Percentiles rank a stretch among this genome's conserved stretches.
Evolutionary conservation across 2,888 invertebrate species (phyloP).

Genomic region (Mylabris sibirica): DNA sequence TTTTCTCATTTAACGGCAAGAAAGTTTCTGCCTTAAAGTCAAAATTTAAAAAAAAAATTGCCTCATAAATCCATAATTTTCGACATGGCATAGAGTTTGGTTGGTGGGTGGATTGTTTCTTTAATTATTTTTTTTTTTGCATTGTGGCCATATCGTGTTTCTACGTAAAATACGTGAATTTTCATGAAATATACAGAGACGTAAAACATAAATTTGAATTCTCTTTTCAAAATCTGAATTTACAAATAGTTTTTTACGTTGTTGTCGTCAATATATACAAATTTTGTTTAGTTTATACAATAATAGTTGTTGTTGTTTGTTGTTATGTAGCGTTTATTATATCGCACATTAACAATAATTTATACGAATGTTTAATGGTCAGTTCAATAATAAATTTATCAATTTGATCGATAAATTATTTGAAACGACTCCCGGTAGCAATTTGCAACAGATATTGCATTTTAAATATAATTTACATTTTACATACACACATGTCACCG

Average conservation of each 20-base stretch:
- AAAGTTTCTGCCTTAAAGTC: not conserved
- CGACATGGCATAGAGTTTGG: not conserved
- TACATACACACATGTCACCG: not conserved
- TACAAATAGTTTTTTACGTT: not conserved
- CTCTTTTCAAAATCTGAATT: not conserved
- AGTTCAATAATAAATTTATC: constrained; percentile 26
- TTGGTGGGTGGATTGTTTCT: not conserved
- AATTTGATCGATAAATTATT: constrained; percentile 28
- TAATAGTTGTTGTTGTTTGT: not conserved
- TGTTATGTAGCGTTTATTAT: constrained; percentile 2
- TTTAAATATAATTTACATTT: constrained; percentile 16
- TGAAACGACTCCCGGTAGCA: constrained; percentile 24
- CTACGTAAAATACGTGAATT: not conserved
- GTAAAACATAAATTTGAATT: not conserved
- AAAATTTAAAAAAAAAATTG: not conserved
- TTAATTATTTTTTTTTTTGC: not conserved
- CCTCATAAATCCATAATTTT: too few relatives aligned
- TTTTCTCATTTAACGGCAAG: not conserved
- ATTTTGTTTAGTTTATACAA: not conserved
- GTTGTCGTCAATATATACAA: not conserved
- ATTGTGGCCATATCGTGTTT: not conserved
- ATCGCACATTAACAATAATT: not conserved
- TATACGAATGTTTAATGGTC: not conserved
- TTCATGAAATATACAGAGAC: not conserved
- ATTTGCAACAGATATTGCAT: constrained; percentile 17